Conservation (phyloP, 1,140 invertebrate genomes). For the Hirudo medicinalis region DNA sequence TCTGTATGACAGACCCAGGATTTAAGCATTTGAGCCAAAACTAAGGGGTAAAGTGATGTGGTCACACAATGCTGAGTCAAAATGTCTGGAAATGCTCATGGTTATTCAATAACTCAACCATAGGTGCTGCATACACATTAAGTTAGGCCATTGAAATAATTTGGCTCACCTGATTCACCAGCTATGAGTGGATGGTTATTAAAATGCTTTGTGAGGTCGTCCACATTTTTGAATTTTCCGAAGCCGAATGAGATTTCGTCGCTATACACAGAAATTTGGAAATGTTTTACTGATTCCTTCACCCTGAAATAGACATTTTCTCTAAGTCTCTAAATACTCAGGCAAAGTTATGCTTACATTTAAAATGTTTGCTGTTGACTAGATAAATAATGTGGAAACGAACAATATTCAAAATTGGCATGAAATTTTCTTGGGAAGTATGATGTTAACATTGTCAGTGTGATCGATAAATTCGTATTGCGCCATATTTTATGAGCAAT, state of each 20-base stretch:
- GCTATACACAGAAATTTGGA: constrained; percentile 23
- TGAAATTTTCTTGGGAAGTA: background rate
- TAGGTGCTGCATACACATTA: background rate
- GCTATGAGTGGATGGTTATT: constrained; percentile 34
- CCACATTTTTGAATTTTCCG: constrained; percentile 29
- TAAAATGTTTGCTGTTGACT: background rate
- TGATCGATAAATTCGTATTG: background rate
- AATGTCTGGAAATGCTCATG: no score
- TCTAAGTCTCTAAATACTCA: background rate
- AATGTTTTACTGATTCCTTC: constrained; percentile 36
- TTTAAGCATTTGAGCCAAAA: no score
- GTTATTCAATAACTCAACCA: background rate
- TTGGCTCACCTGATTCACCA: constrained; percentile 30
- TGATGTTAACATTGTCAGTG: no score
- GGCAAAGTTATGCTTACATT: no score
- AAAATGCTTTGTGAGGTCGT: constrained; percentile 32
- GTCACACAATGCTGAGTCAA: background rate
- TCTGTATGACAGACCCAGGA: no score
- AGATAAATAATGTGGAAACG: background rate
- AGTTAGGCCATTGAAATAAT: background rate
- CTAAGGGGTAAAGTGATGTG: no score
- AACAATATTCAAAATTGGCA: no score
- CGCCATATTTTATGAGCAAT: background rate
- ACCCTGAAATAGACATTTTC: constrained; percentile 22
- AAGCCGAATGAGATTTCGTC: constrained; percentile 31